Percentiles rank a stretch among this genome's conserved stretches.
These are phyloP conservation scores for Leptonema lineaticorne DNA, from an alignment of 1,140 invertebrate genomes.

Conservation along the genomic window DNA sequence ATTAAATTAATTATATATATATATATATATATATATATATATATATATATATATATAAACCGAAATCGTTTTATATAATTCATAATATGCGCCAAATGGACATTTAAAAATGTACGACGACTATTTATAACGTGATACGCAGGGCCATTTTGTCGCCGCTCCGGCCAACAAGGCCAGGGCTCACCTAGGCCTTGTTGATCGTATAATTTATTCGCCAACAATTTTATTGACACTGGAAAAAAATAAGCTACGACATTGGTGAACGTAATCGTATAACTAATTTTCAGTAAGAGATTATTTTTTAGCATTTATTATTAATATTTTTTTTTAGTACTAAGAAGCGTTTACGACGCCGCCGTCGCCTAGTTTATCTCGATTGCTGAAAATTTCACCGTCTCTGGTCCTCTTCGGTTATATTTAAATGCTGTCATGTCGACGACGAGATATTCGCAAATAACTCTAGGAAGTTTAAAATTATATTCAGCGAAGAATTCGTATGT, in stretches of 20 bases:
- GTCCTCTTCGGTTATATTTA: slow-evolving; percentile 24
- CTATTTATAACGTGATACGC: slow-evolving; percentile 9
- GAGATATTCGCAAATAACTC: slow-evolving; percentile 35
- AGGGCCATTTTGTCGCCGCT: slow-evolving; percentile 9
- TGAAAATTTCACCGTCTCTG: not conserved
- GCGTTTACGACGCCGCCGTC: no score
- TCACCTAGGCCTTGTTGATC: slow-evolving; percentile 1
- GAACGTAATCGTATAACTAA: no score
- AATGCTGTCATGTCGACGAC: slow-evolving; percentile 19
- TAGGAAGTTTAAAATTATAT: slow-evolving; percentile 36
- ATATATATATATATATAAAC: not conserved
- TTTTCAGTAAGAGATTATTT: no score
- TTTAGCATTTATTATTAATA: no score
- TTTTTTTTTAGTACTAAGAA: no score
- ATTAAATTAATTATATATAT: no score
- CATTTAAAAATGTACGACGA: not conserved
- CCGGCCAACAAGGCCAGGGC: slow-evolving; percentile 15
- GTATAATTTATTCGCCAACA: not conserved
- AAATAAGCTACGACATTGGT: no score
- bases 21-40: not conserved
- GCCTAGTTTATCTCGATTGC: no score
- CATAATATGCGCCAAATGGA: not conserved
- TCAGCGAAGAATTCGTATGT: slow-evolving; percentile 33
- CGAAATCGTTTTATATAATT: not conserved
- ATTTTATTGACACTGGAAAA: not conserved